Evolutionary conservation across 2,797 vertebrate genomes (phyloP), one percentile per base, ranked within the genome.

Genomic region (Tauraco hartlaubi): DNA sequence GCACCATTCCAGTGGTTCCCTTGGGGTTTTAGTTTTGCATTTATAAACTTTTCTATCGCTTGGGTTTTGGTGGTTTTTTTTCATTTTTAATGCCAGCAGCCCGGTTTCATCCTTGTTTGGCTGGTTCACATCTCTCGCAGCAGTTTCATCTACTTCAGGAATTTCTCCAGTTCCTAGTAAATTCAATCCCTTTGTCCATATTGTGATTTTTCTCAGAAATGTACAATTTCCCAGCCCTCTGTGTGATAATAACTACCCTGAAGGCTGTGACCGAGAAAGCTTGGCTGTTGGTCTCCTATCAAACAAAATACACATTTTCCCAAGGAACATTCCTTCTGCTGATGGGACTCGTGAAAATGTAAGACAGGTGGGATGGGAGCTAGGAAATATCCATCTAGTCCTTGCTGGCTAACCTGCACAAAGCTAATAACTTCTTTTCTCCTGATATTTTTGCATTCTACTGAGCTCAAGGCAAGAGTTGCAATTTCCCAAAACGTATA

Each of bases 401-500:
- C 49, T 56, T 35, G n/a, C 49, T 74, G 33, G 67, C 44, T 39
- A 2, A 33, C 31, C 22, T 59, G 28, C 39, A 17, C 37, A 9
- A 49, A 43, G 37, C 31, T 43, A 28, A 3, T 28, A 16, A 39
- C 8, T 20, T 44, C 56, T 61, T 58, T 58, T 49, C 29, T 80
- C 46, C 48, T 76, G 43, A 5, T 21, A 11, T 52, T 37, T 41
- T 76, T 6, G 9, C 3, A 0, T 83, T 43, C 58, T n/a, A 2
- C 55, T 41, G 72, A 51, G 17, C 8, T 54, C 16, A 23, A 12
- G n/a, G 49, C 39, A 54, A 4, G 5, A 78, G 33, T 1, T 78
- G 63, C 1, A 2, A 23, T 49, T 73, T 73, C 46, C 77, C 39
- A 25, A 5, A 86, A 14, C 0, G 2, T 21, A 1, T 3, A 15